Conservation (phyloP, 2,113 vertebrate species). For the Zosterops borbonicus region DNA sequence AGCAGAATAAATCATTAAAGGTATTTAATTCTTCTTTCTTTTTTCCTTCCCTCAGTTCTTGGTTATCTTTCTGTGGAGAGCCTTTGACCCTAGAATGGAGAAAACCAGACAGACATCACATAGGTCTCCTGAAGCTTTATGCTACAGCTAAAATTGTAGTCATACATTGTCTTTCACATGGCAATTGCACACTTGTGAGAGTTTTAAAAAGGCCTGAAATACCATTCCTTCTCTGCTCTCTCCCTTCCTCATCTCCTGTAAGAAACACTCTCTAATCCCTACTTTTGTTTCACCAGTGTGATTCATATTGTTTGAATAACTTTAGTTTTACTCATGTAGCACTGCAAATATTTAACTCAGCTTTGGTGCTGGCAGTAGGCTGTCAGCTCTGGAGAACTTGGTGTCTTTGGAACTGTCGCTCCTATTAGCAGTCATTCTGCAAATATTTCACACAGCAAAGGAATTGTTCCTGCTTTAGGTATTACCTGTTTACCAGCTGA, state of each 20-base stretch:
- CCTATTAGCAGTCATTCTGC: background rate
- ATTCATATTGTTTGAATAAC: conserved; percentile 8
- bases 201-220: background rate
- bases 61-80: background rate
- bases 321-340: background rate
- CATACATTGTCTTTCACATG: background rate
- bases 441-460: background rate
- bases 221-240: background rate
- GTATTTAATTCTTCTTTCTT: background rate
- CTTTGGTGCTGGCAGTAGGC: background rate
- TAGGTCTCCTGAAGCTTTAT: background rate
- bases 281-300: background rate
- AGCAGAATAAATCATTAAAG: background rate
- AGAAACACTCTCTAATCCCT: background rate
- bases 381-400: background rate
- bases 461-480: background rate
- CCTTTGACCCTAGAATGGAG: background rate
- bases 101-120: background rate
- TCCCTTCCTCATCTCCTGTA: background rate
- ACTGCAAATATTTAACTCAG: background rate
- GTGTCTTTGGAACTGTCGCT: background rate
- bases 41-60: background rate
- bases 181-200: background rate
- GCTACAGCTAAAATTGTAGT: background rate
- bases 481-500: background rate